These are phyloP conservation scores for Machimus rusticus DNA, from an alignment of 2,888 invertebrate species.

Conservation along the genomic window DNA sequence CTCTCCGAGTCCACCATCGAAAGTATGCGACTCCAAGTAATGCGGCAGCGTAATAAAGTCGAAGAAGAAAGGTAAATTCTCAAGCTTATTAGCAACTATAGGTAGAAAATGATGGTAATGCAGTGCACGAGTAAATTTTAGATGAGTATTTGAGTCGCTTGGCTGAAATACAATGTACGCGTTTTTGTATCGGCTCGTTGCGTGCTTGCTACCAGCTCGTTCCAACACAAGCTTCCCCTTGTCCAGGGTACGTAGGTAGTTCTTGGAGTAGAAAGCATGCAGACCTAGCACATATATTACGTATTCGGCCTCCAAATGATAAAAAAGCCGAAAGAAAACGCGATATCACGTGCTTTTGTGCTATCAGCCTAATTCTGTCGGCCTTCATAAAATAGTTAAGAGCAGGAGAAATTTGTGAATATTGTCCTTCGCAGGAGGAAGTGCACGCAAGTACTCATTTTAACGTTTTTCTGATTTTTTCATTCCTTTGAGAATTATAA, in stretches of 20 bases:
- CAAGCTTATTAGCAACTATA: neutral
- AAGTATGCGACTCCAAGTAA: slow-evolving; percentile 81
- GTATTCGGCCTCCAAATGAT: neutral
- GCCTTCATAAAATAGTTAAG: neutral
- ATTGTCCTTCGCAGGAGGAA: neutral
- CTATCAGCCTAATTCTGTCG: neutral
- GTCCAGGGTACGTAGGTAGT: neutral
- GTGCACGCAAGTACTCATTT: neutral
- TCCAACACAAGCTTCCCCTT: neutral
- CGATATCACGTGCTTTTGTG: neutral
- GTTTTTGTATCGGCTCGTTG: neutral
- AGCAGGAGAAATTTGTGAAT: neutral
- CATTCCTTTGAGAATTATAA: neutral
- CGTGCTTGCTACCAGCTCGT: neutral
- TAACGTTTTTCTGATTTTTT: neutral
- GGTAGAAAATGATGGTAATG: neutral
- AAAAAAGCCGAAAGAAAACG: neutral
- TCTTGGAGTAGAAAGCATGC: neutral
- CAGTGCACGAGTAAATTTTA: neutral
- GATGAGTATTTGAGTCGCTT: neutral
- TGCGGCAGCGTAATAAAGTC: slow-evolving; percentile 80
- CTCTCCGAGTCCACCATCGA: slow-evolving; percentile 82
- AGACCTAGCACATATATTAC: neutral
- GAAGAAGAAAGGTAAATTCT: slow-evolving; percentile 76
- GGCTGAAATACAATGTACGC: neutral